Evolutionary conservation across 2,797 vertebrate species (phyloP).

Genomic region (Hippocampus kuda): DNA sequence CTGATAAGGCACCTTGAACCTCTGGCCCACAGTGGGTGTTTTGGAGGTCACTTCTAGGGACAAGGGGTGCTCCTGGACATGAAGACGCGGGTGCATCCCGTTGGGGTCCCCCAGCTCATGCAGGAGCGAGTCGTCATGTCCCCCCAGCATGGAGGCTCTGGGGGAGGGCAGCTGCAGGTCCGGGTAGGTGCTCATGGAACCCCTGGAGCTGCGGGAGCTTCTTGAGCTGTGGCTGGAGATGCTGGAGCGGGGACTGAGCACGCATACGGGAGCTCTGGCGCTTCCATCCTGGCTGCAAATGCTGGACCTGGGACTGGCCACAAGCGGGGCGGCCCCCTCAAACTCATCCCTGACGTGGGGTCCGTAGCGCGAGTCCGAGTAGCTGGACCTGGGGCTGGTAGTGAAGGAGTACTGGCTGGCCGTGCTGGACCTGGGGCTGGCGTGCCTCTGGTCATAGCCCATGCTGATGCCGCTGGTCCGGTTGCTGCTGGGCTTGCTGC

Average conservation of each 20-base stretch:
- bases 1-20: slow-evolving; percentile 81
- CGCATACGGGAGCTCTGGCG: slow-evolving; percentile 57
- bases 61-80: slow-evolving; percentile 63
- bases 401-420: slow-evolving; percentile 79
- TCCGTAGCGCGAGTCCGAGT: slow-evolving; percentile 74
- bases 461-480: slow-evolving; percentile 96
- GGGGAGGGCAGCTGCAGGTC: slow-evolving; percentile 80
- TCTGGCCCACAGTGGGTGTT: slow-evolving; percentile 60
- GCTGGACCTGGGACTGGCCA: slow-evolving; percentile 72
- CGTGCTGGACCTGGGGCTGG: slow-evolving; percentile 83
- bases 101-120: slow-evolving; percentile 68
- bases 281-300: slow-evolving; percentile 72
- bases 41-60: slow-evolving; percentile 59
- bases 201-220: slow-evolving; percentile 80
- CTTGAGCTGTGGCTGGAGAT: slow-evolving; percentile 91
- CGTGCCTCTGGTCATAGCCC: slow-evolving; percentile 91
- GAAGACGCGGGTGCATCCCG: slow-evolving; percentile 59
- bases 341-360: slow-evolving; percentile 64
- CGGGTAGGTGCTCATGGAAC: slow-evolving; percentile 84
- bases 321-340: slow-evolving; percentile 60
- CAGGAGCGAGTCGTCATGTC: slow-evolving; percentile 69
- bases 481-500: slow-evolving; percentile 87
- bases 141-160: slow-evolving; percentile 73
- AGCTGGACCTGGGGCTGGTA: slow-evolving; percentile 75
- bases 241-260: slow-evolving; percentile 84